Percentiles rank a stretch among this genome's conserved stretches.
Conservation (phyloP, 2,113 vertebrate species). For the Anthoscopus minutus region DNA sequence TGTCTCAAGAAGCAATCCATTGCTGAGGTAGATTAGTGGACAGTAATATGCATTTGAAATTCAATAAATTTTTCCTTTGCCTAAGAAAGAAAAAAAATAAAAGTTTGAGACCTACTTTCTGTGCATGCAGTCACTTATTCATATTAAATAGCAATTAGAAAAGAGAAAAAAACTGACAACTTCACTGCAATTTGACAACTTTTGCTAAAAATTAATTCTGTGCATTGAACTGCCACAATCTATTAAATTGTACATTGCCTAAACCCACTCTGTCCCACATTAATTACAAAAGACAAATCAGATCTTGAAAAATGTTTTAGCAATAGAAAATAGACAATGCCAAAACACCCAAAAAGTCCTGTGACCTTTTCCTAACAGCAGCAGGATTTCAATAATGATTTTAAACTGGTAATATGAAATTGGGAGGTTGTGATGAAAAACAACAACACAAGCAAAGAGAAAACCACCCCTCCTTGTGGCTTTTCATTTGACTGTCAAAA, state of each 20-base stretch:
- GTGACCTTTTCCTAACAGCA: background rate
- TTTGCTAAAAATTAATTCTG: background rate
- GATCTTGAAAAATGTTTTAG: background rate
- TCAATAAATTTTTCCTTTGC: background rate
- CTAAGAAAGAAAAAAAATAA: background rate
- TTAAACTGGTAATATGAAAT: background rate
- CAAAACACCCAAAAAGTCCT: background rate
- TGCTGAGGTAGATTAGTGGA: background rate
- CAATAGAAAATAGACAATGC: background rate
- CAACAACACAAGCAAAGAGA: background rate
- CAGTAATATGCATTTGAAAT: background rate
- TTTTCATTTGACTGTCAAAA: background rate
- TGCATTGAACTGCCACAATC: background rate
- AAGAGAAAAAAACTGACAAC: background rate
- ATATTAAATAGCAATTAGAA: background rate
- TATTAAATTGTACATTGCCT: background rate
- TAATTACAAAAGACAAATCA: constrained; percentile 29
- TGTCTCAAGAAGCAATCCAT: background rate
- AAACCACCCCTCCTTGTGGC: background rate
- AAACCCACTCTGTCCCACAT: background rate
- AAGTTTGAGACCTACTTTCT: background rate
- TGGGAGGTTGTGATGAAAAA: background rate
- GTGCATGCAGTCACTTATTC: background rate
- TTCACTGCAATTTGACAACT: background rate
- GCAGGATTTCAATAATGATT: background rate